Conservation (phyloP, 2,113 vertebrate genomes). For the Willisornis vidua region DNA sequence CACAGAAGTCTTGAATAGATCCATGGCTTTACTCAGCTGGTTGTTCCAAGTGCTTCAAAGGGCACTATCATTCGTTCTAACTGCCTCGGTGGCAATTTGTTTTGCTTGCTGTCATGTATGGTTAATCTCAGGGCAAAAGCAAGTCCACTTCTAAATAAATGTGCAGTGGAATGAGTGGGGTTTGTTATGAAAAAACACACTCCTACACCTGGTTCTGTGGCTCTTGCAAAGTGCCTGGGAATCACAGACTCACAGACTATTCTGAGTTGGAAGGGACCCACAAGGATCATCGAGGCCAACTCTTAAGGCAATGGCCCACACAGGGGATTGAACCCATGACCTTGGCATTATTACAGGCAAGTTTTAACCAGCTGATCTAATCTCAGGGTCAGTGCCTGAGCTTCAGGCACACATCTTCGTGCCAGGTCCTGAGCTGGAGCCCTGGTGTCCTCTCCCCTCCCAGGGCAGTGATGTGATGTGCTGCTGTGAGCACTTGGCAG, state of each 20-base stretch:
- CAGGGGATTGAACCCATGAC: too few relatives aligned
- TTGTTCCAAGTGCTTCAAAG: background rate
- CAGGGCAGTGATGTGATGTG: background rate
- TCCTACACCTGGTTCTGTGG: background rate
- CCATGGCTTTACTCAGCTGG: background rate
- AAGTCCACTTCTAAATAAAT: background rate
- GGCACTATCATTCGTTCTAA: background rate
- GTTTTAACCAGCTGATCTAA: too few relatives aligned
- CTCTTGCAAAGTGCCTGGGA: background rate
- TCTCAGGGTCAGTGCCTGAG: too few relatives aligned
- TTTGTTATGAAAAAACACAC: background rate
- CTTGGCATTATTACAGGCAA: too few relatives aligned
- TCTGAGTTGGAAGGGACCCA: too few relatives aligned
- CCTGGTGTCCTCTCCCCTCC: background rate
- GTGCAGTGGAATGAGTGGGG: background rate
- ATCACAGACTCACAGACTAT: too few relatives aligned
- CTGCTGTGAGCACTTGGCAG: background rate
- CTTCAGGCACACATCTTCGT: background rate
- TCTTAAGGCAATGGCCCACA: too few relatives aligned
- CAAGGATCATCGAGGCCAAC: too few relatives aligned
- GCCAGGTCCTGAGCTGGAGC: background rate
- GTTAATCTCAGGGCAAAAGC: background rate
- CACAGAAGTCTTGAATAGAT: background rate
- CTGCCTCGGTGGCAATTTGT: background rate
- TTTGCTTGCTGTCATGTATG: background rate